Conservation (phyloP, 2,113 vertebrate species). For the Cebus imitator region DNA sequence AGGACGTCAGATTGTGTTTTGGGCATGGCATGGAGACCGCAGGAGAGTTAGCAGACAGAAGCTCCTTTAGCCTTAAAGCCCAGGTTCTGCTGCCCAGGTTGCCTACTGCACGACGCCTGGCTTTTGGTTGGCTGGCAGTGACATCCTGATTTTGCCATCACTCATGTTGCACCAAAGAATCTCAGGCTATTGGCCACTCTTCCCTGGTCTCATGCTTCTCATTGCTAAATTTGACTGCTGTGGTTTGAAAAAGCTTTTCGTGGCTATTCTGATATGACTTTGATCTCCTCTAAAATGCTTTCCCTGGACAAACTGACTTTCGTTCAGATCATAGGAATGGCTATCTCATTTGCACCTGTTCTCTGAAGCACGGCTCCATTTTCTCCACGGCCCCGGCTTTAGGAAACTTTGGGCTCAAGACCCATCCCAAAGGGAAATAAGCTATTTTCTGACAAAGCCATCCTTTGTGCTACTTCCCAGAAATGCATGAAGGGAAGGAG, state of each 20-base stretch:
- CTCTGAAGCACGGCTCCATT: not conserved
- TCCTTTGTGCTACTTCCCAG: not conserved
- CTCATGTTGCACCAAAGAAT: not conserved
- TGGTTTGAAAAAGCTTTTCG: not conserved
- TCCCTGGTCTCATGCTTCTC: not conserved
- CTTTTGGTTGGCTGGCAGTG: no score
- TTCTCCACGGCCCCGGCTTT: not conserved
- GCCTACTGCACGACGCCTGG: not conserved
- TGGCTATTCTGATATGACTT: not conserved
- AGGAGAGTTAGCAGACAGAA: not conserved
- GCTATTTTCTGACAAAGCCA: not conserved
- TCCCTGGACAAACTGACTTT: no score
- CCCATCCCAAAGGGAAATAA: not conserved
- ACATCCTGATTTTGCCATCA: not conserved
- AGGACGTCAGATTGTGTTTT: not conserved
- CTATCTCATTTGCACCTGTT: not conserved
- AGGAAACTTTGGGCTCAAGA: not conserved
- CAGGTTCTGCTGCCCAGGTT: not conserved
- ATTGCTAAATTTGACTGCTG: not conserved
- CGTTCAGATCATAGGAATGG: rapidly evolving
- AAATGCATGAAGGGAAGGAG: not conserved
- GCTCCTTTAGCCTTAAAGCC: not conserved
- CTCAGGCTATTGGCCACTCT: not conserved
- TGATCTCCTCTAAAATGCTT: not conserved
- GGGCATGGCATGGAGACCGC: not conserved